Evolutionary conservation across 2,888 invertebrate genomes (phyloP), one percentile per base, ranked within the genome.

Genomic region (Trichacis sp.): DNA sequence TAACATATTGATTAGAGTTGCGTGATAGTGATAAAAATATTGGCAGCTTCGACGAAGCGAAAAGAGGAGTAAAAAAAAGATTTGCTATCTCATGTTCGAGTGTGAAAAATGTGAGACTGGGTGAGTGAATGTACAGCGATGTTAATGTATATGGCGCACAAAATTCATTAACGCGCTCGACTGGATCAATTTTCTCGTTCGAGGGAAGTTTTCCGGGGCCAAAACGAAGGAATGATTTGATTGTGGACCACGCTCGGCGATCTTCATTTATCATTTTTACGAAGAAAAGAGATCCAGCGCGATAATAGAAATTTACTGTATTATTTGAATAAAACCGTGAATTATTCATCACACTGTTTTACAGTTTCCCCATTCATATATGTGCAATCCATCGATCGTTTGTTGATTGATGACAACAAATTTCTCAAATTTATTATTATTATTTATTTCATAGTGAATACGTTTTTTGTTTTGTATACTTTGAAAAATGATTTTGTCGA

Each of bases 11-110:
- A 51, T 52, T 51, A 19, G 46, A 51, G 18, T 47, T 40, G 14
- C n/a, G 47, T 29, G 30, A 46, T 17, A 56, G 42, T 47, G 48
- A 56, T 51, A 53, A 19, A 55, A 62, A 62, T 62, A 62, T 51
- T 51, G 42, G 54, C 54, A 50, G 42, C 62, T 62, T 62, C 56
- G 55, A 51, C 51, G 56, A 56, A 62, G 62, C 55, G 18, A 42
- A 42, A 24, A 43, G n/a, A 6, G 47, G 29, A 54, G 24, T 24
- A 24, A 3, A 20, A 33, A 50, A 54, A 61, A 38, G 55, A 54
- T 61, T 55, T 55, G 55, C 54, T 61, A 62, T 42, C 43, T 55
- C 50, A 54, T 56, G 51, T 61, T 54, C 49, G 54, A 54, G 19
- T 54, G 50, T 51, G 51, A 52, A 56, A 19, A 52, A 62, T 56